Conservation (phyloP, 2,888 invertebrate genomes). For the Oscheius sp. region DNA sequence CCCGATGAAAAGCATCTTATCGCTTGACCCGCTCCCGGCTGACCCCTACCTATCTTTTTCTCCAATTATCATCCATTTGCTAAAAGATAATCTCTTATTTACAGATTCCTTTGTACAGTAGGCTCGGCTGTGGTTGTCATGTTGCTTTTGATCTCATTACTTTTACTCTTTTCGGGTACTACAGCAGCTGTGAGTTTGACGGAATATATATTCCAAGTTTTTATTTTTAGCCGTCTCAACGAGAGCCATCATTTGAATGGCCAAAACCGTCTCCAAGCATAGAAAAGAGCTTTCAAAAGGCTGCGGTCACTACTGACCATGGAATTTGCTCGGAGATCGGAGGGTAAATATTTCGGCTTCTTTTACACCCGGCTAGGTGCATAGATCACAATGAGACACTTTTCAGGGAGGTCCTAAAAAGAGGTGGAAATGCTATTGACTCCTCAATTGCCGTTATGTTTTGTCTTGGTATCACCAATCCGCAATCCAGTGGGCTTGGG, state of each 20-base stretch:
- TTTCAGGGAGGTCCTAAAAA: slow-evolving; percentile 80
- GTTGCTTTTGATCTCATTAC: slow-evolving; percentile 42
- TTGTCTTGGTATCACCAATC: slow-evolving; percentile 86
- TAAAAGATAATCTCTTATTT: slow-evolving; percentile 2
- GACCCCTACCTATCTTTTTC: slow-evolving; percentile 8
- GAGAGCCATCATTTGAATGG: slow-evolving; percentile 50
- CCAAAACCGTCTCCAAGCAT: slow-evolving; percentile 63
- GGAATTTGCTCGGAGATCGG: slow-evolving; percentile 68
- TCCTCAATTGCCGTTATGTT: slow-evolving; percentile 87
- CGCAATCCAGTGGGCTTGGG: slow-evolving; percentile 88
- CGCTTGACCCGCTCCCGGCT: slow-evolving; percentile 26
- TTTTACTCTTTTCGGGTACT: slow-evolving; percentile 30
- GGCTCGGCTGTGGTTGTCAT: slow-evolving; percentile 43
- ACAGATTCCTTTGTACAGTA: slow-evolving; percentile 50
- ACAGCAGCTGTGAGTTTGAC: slow-evolving; percentile 32
- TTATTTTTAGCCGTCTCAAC: background rate
- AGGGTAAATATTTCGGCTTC: slow-evolving; percentile 42
- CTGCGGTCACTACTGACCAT: slow-evolving; percentile 72
- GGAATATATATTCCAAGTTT: background rate
- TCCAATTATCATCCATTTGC: too few relatives aligned
- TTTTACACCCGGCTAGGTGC: too few relatives aligned
- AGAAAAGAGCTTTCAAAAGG: slow-evolving; percentile 61
- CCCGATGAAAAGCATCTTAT: slow-evolving; percentile 32
- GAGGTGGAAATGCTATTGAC: slow-evolving; percentile 82
- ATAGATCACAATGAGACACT: background rate